Evolutionary conservation across 2,888 invertebrate genomes (phyloP), one percentile per base, ranked within the genome.

Genomic region (Ichneumoninae sp.): DNA sequence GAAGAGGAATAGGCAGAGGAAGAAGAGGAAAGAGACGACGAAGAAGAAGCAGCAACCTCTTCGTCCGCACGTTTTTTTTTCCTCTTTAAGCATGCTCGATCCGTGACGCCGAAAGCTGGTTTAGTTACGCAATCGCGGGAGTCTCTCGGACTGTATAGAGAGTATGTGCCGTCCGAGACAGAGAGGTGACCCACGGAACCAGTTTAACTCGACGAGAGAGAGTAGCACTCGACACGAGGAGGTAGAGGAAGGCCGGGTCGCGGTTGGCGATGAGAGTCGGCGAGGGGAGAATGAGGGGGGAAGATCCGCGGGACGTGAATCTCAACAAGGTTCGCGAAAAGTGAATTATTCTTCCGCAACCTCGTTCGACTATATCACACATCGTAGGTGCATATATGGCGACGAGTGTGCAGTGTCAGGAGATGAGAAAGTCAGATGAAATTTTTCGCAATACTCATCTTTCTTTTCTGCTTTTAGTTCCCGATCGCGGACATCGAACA

Each of bases 301-400:
- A 4, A 1, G 7, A 60, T 47, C 50, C 40, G 79, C 26, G 65
- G 44, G 52, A 60, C 74, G 50, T 71, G 72, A 68, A 76, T 77
- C 80, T 71, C 47, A 68, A 65, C 66, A 69, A 81, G 47, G 54
- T 77, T 62, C 65, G 62, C 83, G 83, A 81, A 57, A 72, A 84
- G 89, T 90, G 91, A 92, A 91, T 92, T 91, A 92, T 92, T 90
- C 92, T 92, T 92, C 92, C 91, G 92, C 90, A 92, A 92, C 90
- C 89, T 91, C 85, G 80, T 79, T 80, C 76, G 52, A 52, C 47
- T 54, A 16, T 62, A 33, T 57, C 71, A 33, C 44, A 36, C 26
- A 33, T 62, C 44, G 6, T 68, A 22, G 47, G 26, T 47, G 44
- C 30, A 26, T 47, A 33, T 33, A 62, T 7, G 62, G 30, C 62